Conservation (phyloP, 2,888 invertebrate species). For the Argyresthia albistria region DNA sequence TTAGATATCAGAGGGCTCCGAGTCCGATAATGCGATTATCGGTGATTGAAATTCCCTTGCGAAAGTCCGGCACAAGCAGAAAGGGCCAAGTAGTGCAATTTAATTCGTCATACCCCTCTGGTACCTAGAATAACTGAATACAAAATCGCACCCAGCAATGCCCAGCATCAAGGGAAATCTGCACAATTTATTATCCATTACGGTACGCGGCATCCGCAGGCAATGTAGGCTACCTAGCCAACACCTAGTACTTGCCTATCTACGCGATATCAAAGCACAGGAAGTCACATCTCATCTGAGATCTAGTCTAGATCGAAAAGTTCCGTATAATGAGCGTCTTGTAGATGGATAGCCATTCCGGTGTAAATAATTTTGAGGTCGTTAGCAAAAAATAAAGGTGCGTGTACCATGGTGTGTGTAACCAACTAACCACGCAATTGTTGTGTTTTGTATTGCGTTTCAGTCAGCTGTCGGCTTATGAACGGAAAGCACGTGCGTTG, state of each 20-base stretch:
- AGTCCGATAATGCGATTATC: too few relatives aligned
- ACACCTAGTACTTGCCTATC: too few relatives aligned
- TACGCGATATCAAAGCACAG: constrained; percentile 23
- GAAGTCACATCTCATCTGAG: constrained; percentile 22
- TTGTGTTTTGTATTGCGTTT: constrained; percentile 64
- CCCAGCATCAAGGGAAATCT: constrained; percentile 37
- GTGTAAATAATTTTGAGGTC: constrained; percentile 16
- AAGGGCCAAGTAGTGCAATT: constrained; percentile 40
- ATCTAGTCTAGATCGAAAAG: background rate
- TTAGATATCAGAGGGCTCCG: too few relatives aligned
- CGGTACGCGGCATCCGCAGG: constrained; percentile 23
- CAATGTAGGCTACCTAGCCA: background rate
- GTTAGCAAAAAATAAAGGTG: constrained; percentile 52
- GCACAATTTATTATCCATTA: constrained; percentile 51
- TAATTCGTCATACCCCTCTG: too few relatives aligned
- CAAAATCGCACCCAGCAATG: constrained; percentile 12
- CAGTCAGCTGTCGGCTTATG: constrained; percentile 68
- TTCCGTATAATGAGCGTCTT: background rate
- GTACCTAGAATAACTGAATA: too few relatives aligned
- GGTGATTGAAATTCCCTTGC: too few relatives aligned
- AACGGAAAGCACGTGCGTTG: constrained; percentile 56
- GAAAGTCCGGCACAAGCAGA: constrained; percentile 24
- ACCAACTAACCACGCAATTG: constrained; percentile 45
- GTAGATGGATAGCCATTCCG: background rate
- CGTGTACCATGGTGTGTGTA: constrained; percentile 14